Conservation (phyloP, 2,888 invertebrate genomes). For the Cenopis cana region DNA sequence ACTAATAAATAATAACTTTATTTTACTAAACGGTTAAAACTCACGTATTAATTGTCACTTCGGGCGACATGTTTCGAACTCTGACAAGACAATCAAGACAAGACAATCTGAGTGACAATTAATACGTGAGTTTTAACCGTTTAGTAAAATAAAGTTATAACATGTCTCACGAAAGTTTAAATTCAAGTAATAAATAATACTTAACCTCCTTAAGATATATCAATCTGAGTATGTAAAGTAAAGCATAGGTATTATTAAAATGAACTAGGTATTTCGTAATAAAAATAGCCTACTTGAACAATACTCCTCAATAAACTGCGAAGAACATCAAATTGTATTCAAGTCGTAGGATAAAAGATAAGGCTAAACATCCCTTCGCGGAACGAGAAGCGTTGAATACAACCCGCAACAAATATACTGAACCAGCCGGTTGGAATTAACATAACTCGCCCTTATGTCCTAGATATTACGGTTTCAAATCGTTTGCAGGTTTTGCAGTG, state of each 20-base stretch:
- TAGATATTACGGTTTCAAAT: background rate
- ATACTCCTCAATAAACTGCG: constrained; percentile 14
- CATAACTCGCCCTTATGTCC: background rate
- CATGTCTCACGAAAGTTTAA: too few species aligned
- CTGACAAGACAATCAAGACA: too few species aligned
- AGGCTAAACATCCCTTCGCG: constrained; percentile 22
- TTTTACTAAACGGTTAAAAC: too few species aligned
- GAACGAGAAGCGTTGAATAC: constrained; percentile 10
- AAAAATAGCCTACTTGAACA: constrained; percentile 14
- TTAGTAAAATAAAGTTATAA: too few species aligned
- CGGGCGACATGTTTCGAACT: too few species aligned
- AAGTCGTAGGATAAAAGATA: constrained; percentile 17
- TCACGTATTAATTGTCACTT: too few species aligned
- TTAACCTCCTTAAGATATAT: too few species aligned
- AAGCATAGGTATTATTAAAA: background rate
- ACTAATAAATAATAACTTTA: too few species aligned
- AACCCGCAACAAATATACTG: background rate
- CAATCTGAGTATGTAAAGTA: too few species aligned
- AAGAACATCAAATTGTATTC: constrained; percentile 10
- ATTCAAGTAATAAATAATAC: too few species aligned
- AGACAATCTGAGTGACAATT: too few species aligned
- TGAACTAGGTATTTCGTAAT: background rate
- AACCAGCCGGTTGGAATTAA: background rate
- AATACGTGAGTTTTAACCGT: too few species aligned
- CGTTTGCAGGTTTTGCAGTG: background rate